Evolutionary conservation across 2,888 invertebrate genomes (phyloP).

Genomic region (Trimorus sp.): DNA sequence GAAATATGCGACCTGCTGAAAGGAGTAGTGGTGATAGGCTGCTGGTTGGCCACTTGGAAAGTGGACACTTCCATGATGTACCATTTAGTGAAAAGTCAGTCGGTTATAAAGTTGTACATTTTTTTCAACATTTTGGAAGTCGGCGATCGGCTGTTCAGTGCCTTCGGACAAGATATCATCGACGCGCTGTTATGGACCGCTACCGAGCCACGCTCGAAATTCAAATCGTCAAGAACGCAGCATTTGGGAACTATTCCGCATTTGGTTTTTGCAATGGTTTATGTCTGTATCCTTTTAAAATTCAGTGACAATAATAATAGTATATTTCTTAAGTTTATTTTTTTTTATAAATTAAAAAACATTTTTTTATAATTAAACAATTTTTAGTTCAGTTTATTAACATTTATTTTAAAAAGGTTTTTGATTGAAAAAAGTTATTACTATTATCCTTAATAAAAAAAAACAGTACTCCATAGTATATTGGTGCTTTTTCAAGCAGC

Average conservation of each 20-base stretch:
- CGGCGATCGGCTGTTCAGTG: conserved; percentile 96
- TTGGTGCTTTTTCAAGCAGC: conserved; percentile 97
- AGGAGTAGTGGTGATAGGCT: conserved; percentile 92
- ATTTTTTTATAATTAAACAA: no score
- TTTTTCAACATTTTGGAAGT: conserved; percentile 99
- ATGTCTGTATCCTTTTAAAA: conserved; percentile 94
- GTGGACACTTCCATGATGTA: conserved; percentile 99
- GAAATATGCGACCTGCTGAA: conserved; percentile 98
- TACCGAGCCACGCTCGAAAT: conserved; percentile 92
- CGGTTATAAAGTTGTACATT: conserved; percentile 99
- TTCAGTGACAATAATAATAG: no score
- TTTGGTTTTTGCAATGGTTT: conserved; percentile 93
- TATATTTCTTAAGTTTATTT: no score
- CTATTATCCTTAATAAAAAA: conserved; percentile 59
- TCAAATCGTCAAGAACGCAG: conserved; percentile 81
- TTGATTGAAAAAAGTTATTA: no score
- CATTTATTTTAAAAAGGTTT: no score
- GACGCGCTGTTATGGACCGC: conserved; percentile 99
- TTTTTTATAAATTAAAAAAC: no score
- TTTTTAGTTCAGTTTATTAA: no score
- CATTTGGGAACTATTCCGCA: conserved; percentile 95
- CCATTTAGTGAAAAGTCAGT: conserved; percentile 98
- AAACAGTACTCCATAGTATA: conserved; percentile 90
- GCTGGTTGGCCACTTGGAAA: conserved; percentile 92
- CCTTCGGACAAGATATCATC: conserved; percentile 98